Base-by-base conservation (phyloP, 2,113 vertebrate species). In the Chaetura pelagica region DNA sequence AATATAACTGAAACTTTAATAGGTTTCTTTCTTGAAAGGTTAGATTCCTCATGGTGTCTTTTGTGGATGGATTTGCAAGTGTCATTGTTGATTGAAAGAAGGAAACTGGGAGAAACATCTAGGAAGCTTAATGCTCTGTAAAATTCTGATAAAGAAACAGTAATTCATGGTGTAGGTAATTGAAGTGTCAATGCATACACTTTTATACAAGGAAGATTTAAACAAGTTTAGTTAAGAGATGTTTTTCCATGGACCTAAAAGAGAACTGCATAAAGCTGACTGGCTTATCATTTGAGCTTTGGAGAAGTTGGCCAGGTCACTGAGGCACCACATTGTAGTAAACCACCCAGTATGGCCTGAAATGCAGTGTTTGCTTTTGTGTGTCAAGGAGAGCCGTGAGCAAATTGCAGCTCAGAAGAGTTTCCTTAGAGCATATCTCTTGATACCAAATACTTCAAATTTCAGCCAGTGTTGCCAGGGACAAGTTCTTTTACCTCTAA, bases 241-340 rank as follows among this genome's bases (percentile, higher is more conserved):
- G 9, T 34, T 83, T 88, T 74, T 34, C 55, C 4, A 0, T 58
- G 58, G 23, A 7, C 35, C 57, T 89, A 9, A 64, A 48, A 26
- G 57, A n/a, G 46, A 40, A 18, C 4, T 9, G 3, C 49, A 7
- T 76, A 32, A 83, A 85, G 15, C 49, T n/a, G 61, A 30, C 20
- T n/a, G 40, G 6, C 30, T 71, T 61, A 44, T 55, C 19, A 6
- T 38, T 38, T 17, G n/a, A 51, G 29, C 22, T 62, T 46, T 66
- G 58, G 26, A 68, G 19, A 46, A 32, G 22, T 15, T 66, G 34
- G 5, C 32, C 35, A 2, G 5, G 21, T 66, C 0, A 0, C 7
- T 62, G 24, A 32, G 66, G n/a, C 1, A 1, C 18, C 21, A 16
- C 1, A 0, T 5, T 29, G 26, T 58, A n/a, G 73, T 1, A 1